These are phyloP conservation scores for Menidia beryllina DNA, from an alignment of 2,113 vertebrate genomes.

Conservation along the genomic window DNA sequence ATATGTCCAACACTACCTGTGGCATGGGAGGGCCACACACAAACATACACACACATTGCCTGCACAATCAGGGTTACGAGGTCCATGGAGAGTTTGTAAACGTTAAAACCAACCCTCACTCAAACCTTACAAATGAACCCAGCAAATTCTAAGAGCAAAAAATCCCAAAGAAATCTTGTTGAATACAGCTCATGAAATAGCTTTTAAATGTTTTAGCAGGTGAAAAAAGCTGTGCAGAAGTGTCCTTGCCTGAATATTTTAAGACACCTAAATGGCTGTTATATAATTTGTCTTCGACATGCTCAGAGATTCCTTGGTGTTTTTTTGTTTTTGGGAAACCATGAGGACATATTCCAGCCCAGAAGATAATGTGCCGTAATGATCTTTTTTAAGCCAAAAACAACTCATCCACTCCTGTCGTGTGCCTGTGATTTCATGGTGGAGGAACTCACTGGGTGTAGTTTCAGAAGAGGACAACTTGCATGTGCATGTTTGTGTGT, in stretches of 20 bases:
- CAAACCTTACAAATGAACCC: conserved; percentile 25
- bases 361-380: conserved; percentile 30
- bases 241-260: background rate
- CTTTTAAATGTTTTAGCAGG: background rate
- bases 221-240: background rate
- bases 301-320: background rate
- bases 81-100: conserved; percentile 59
- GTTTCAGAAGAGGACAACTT: conserved; percentile 7
- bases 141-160: background rate
- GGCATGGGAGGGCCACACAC: conserved; percentile 43
- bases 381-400: conserved; percentile 37
- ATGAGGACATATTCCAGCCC: conserved; percentile 21
- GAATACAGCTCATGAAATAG: background rate
- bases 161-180: too few species aligned
- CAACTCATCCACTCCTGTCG: conserved; percentile 52
- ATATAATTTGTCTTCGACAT: background rate
- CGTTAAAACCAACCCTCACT: conserved; percentile 22
- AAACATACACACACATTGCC: conserved; percentile 33
- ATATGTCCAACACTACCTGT: conserved; percentile 72
- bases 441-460: conserved; percentile 44
- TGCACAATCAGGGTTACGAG: conserved; percentile 65
- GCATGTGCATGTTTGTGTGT: conserved; percentile 32
- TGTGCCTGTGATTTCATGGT: conserved; percentile 48
- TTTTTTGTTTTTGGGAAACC: conserved; percentile 17
- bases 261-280: background rate